phyloP scores from a whole-genome alignment of 1,140 invertebrate genomes.

The Portunus trituberculatus region DNA sequence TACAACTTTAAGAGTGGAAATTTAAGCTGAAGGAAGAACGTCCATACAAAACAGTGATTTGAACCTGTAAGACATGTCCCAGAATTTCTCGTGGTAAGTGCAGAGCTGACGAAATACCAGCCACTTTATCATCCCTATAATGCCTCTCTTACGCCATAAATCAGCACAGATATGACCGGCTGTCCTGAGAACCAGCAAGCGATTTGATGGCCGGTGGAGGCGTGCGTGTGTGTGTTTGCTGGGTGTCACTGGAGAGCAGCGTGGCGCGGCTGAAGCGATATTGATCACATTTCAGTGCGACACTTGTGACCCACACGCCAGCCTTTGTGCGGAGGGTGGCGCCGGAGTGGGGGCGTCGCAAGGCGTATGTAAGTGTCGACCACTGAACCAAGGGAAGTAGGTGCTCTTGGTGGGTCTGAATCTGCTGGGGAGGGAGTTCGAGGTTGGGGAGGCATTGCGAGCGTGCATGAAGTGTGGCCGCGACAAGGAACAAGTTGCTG shows the following conservation, averaged over 20 bases:
- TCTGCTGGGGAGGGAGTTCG: not conserved
- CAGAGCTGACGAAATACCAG: not conserved
- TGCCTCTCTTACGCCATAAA: not conserved
- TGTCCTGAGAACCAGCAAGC: not conserved
- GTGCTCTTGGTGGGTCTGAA: not conserved
- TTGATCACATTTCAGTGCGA: constrained; percentile 18
- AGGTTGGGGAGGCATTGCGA: not conserved
- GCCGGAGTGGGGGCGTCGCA: not conserved
- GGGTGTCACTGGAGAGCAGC: not conserved
- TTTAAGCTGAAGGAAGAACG: not conserved
- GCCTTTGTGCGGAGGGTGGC: not conserved
- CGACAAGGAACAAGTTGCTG: not conserved
- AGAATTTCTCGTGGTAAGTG: not conserved
- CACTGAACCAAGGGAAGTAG: not conserved
- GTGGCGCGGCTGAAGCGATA: not conserved
- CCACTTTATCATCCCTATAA: not conserved
- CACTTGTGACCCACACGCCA: not conserved
- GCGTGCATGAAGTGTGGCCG: not conserved
- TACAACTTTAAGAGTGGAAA: not conserved
- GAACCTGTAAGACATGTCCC: not conserved
- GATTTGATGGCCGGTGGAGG: not conserved
- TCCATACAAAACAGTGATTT: not conserved
- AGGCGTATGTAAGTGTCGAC: not conserved
- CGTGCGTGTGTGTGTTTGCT: not conserved
- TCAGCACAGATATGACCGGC: not conserved